Conservation (phyloP, 2,113 vertebrate genomes). For the Lophius piscatorius region DNA sequence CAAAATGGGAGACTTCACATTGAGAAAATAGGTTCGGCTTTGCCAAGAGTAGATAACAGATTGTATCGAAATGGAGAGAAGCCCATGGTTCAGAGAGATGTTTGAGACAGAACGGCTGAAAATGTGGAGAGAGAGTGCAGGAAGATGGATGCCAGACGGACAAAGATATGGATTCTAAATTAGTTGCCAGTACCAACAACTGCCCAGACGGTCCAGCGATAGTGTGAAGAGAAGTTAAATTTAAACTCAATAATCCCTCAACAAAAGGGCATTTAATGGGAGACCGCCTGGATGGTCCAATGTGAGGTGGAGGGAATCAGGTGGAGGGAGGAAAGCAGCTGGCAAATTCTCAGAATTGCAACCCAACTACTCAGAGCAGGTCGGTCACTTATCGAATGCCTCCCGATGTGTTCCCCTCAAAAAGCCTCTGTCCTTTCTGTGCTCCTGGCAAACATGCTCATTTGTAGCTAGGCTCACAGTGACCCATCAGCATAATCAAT, state of each 20-base stretch:
- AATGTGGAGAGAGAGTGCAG: slow-evolving; percentile 10
- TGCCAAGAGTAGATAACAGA: slow-evolving; percentile 29
- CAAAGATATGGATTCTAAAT: slow-evolving; percentile 28
- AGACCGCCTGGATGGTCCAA: slow-evolving; percentile 17
- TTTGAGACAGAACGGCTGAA: slow-evolving; percentile 21
- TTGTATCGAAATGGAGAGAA: slow-evolving; percentile 11
- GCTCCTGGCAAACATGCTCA: neutral
- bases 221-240: slow-evolving; percentile 56
- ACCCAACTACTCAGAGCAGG: slow-evolving; percentile 19
- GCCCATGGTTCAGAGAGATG: neutral
- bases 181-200: slow-evolving; percentile 22
- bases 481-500: slow-evolving; percentile 32
- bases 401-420: slow-evolving; percentile 2
- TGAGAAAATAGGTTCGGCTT: slow-evolving; percentile 12
- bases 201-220: slow-evolving; percentile 24
- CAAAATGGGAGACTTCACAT: neutral
- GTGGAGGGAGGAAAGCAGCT: slow-evolving; percentile 30
- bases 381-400: neutral
- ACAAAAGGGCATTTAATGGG: slow-evolving; percentile 52
- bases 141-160: slow-evolving; percentile 33
- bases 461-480: slow-evolving; percentile 14
- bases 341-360: slow-evolving; percentile 40
- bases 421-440: neutral
- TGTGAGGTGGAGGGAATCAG: slow-evolving; percentile 21
- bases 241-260: slow-evolving; percentile 61